Evolutionary conservation across 2,888 invertebrate species (phyloP).

Genomic region (Pristionchus arcanus): DNA sequence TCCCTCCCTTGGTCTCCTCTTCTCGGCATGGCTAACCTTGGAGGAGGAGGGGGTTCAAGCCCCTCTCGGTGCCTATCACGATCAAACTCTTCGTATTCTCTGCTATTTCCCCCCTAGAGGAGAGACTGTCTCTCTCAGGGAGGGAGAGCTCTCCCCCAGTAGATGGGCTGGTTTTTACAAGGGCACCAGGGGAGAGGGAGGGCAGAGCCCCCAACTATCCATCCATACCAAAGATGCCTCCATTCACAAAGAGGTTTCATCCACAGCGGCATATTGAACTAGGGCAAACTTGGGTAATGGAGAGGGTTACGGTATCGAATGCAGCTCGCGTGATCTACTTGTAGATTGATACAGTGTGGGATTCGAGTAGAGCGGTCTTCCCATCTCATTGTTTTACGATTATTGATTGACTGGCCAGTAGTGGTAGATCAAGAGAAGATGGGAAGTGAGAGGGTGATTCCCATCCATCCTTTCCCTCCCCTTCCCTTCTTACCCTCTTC

Average conservation of each 20-base stretch:
- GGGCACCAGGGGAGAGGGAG: conserved; percentile 44
- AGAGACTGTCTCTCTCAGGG: conserved; percentile 9
- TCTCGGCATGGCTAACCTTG: conserved; percentile 37
- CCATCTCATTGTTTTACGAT: not conserved
- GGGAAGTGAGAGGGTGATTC: conserved; percentile 20
- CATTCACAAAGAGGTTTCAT: conserved; percentile 2
- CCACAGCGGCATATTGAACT: not conserved
- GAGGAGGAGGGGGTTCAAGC: conserved; percentile 8
- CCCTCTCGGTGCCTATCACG: conserved; percentile 33
- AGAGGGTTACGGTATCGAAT: not conserved
- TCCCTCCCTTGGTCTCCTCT: not conserved
- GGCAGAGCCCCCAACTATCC: not conserved
- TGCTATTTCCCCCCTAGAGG: not conserved
- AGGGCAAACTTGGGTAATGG: not conserved
- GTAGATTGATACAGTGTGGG: not conserved
- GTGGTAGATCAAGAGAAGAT: not conserved
- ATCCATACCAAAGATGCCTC: conserved; percentile 22
- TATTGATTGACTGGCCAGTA: not conserved
- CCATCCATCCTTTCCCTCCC: not conserved
- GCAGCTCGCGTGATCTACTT: not conserved
- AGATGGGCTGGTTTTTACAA: conserved; percentile 42
- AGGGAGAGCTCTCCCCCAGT: conserved; percentile 15
- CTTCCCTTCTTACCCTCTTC: not conserved
- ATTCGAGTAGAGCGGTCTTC: not conserved
- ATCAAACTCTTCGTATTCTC: not conserved